phyloP scores from a whole-genome alignment of 2,888 invertebrate genomes.

The Caenorhabditis sp. region DNA sequence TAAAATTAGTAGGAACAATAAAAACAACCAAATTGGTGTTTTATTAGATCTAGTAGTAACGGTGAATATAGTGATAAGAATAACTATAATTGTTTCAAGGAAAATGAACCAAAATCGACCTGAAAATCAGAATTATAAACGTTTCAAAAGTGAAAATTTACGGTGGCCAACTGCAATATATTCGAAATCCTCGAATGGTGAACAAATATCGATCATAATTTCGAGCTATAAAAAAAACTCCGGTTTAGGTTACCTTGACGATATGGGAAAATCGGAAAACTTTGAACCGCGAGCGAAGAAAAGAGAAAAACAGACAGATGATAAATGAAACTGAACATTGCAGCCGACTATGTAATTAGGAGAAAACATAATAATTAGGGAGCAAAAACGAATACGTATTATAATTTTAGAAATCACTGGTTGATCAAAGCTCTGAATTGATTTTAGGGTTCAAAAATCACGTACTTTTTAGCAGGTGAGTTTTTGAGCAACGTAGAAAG shows the following conservation, averaged over 20 bases:
- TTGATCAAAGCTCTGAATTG: no score
- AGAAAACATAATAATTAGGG: no score
- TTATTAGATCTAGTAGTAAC: conserved; percentile 12
- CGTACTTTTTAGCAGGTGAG: no score
- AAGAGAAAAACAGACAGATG: no score
- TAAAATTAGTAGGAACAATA: conserved; percentile 7
- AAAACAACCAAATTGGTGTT: conserved; percentile 4
- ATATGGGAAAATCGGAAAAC: background rate
- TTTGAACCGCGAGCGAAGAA: no score
- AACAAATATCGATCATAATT: conserved; percentile 26
- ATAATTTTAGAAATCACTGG: no score
- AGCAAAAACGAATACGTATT: no score
- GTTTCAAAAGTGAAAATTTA: background rate
- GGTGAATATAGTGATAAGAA: conserved; percentile 1
- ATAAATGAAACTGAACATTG: no score
- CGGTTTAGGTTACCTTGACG: background rate
- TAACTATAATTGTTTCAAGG: conserved; percentile 4
- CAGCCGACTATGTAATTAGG: no score
- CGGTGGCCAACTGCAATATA: conserved; percentile 27
- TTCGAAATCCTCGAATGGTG: conserved; percentile 32
- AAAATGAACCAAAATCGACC: conserved; percentile 16
- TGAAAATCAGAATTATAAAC: conserved; percentile 1
- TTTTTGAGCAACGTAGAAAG: no score
- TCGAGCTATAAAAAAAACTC: background rate
- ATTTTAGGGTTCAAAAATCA: no score